phyloP scores from a whole-genome alignment of 2,797 vertebrate species.

The Tauraco hartlaubi region DNA sequence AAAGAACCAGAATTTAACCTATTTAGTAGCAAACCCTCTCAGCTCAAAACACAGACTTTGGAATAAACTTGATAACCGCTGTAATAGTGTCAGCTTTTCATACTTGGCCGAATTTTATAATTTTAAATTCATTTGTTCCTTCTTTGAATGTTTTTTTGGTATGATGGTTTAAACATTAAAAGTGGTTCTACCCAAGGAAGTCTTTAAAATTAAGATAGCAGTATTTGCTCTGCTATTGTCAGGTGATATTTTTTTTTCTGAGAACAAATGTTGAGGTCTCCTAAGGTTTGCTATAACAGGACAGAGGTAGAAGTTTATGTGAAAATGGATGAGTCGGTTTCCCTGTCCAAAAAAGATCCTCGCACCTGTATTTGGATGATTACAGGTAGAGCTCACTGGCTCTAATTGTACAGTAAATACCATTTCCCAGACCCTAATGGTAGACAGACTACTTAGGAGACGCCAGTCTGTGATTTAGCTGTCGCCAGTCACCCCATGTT shows the following conservation, averaged over 20 bases:
- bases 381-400: conserved; percentile 92
- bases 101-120: conserved; percentile 1
- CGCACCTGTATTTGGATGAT: conserved; percentile 95
- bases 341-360: conserved; percentile 86
- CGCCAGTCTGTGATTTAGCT: conserved; percentile 95
- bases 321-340: conserved; percentile 91
- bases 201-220: not conserved
- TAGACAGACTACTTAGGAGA: conserved; percentile 90
- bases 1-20: conserved; percentile 74
- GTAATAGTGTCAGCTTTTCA: not conserved
- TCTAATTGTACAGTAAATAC: conserved; percentile 98
- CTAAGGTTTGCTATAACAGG: conserved; percentile 80
- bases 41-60: conserved; percentile 22
- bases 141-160: conserved; percentile 71
- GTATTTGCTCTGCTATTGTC: not conserved
- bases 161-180: conserved; percentile 81
- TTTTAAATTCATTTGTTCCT: conserved; percentile 29
- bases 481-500: conserved; percentile 90
- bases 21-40: conserved; percentile 59
- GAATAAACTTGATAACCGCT: conserved; percentile 19
- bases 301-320: conserved; percentile 85
- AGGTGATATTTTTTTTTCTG: not conserved
- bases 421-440: conserved; percentile 92
- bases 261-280: conserved; percentile 77
- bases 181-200: conserved; percentile 78